phyloP scores from a whole-genome alignment of 2,113 vertebrate genomes.

The Promerops cafer region DNA sequence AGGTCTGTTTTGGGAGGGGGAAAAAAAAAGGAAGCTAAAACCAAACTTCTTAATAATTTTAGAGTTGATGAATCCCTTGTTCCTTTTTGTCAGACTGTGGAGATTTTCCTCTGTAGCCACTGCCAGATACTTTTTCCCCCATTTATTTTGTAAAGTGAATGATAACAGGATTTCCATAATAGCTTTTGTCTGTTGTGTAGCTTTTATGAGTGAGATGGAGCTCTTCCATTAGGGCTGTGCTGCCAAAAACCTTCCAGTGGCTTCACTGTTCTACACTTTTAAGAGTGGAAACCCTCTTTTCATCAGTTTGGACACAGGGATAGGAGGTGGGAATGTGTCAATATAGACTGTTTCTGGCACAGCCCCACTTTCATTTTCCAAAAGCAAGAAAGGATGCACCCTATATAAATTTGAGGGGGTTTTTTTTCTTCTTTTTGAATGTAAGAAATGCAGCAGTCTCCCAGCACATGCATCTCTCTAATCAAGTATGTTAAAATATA shows the following conservation, averaged over 20 bases:
- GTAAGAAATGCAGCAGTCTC: not conserved
- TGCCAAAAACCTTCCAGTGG: not conserved
- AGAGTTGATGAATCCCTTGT: not conserved
- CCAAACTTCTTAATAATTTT: not conserved
- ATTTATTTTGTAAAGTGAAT: not conserved
- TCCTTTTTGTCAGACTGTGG: not conserved
- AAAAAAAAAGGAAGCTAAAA: not conserved
- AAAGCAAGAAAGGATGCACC: not conserved
- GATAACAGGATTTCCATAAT: not conserved
- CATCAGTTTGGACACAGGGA: not conserved
- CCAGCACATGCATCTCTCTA: not conserved
- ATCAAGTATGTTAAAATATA: not conserved
- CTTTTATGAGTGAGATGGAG: not conserved
- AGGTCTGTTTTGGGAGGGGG: not conserved
- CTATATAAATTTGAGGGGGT: fast-evolving
- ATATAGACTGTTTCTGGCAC: not conserved
- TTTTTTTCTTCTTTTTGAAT: not conserved
- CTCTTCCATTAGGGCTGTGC: not conserved
- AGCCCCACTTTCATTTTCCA: not conserved
- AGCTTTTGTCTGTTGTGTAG: not conserved
- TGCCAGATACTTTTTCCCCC: not conserved
- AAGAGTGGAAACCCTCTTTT: not conserved
- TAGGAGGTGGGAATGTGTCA: not conserved
- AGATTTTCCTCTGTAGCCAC: not conserved
- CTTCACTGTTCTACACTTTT: not conserved